phyloP scores from a whole-genome alignment of 1,140 invertebrate genomes.

The Stegodyphus mimosarum region DNA sequence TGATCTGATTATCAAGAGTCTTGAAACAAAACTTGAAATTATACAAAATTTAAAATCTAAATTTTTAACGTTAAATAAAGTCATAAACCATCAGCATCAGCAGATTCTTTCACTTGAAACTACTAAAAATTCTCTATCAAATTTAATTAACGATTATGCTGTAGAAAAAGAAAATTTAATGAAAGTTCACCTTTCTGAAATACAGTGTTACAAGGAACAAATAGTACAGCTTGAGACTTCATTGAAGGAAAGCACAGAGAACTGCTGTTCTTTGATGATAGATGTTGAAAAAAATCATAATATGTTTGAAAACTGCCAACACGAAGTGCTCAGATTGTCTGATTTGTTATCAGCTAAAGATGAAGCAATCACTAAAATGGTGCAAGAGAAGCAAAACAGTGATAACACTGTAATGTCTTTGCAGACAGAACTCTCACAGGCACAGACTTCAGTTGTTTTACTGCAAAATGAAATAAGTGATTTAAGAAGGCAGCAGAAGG shows the following conservation, averaged over 20 bases:
- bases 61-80: too few species aligned
- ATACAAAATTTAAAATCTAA: too few species aligned
- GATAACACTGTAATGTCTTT: not conserved
- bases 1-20: too few species aligned
- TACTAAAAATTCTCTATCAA: too few species aligned
- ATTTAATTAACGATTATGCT: too few species aligned
- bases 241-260: not conserved
- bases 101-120: too few species aligned
- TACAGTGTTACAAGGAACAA: too few species aligned
- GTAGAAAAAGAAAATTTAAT: too few species aligned
- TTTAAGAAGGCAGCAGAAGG: conserved; percentile 4
- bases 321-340: not conserved
- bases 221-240: not conserved
- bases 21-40: conserved; percentile 11
- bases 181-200: too few species aligned
- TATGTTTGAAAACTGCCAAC: not conserved
- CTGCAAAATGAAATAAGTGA: conserved; percentile 19
- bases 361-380: not conserved
- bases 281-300: not conserved
- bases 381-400: not conserved
- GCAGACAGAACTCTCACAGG: not conserved
- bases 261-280: not conserved
- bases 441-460: not conserved
- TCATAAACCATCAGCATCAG: too few species aligned
- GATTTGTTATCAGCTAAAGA: not conserved